Evolutionary conservation across 2,113 vertebrate species (phyloP), one percentile per base, ranked within the genome.

Genomic region (Channa maculata): DNA sequence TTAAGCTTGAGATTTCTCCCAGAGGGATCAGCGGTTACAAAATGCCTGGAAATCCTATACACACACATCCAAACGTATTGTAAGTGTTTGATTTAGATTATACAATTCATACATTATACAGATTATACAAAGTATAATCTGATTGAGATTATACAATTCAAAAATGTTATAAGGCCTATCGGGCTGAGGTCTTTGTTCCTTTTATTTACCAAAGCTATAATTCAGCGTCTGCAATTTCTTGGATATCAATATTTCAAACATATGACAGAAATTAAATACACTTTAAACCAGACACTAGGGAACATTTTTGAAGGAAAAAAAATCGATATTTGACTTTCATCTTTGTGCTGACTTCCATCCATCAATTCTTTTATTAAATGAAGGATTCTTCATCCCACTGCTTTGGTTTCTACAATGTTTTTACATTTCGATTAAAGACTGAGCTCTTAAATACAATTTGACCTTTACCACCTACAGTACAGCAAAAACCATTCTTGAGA

Each of bases 371-470:
- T 34, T 57, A 44, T 70, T 64, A 79, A 52, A 64, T 71, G 0
- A 73, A 58, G 2, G 15, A 33, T 36, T 12, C 48, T 49, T 58
- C 3, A 59, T 53, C 33, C 33, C 38, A 24, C 44, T 3, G 9
- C 41, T 52, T 48, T 37, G 38, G 49, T 53, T 64, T 48, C 33
- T 3, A 14, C 52, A 45, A 4, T 4, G 49, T 51, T 49, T 66
- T 77, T 71, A 71, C 51, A 65, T 59, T 80, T 58, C 50, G 55
- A 79, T 82, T 61, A 75, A 3, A 63, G 4, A 6, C n/a, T 52
- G n/a, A 63, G 63, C 33, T 12, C 58, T 70, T 43, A 75, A 77
- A 66, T 61, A 37, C 63, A 45, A 60, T 65, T 82, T 84, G 74
- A 82, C 73, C 61, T 76, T 82, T 64, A 51, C 39, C 15, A 43